Percentiles rank a stretch among this genome's conserved stretches.
Conservation (phyloP, 2,797 vertebrate species). For the Ataeniobius toweri region DNA sequence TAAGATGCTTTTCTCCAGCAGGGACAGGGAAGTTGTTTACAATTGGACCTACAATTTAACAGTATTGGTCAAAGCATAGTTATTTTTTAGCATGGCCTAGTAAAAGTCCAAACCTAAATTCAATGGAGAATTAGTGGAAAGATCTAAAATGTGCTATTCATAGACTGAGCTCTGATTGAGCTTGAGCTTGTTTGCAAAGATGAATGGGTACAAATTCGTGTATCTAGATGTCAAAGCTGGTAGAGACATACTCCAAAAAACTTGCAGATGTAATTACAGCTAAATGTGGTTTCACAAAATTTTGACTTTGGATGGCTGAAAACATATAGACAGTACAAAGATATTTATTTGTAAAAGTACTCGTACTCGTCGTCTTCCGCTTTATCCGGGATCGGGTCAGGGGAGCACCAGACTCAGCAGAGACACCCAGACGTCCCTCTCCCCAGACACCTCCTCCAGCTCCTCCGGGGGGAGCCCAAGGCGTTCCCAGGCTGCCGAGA, state of each 20-base stretch:
- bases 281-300: not conserved
- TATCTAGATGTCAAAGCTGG: not conserved
- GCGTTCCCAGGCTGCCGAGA: no score
- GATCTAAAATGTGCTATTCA: not conserved
- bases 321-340: not conserved
- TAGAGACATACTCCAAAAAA: not conserved
- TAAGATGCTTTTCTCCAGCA: not conserved
- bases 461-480: no score
- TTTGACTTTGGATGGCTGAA: not conserved
- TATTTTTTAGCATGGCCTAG: not conserved
- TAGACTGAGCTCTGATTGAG: not conserved
- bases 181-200: not conserved
- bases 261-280: not conserved
- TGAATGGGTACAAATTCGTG: not conserved
- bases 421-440: no score
- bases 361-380: no score
- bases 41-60: no score
- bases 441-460: no score
- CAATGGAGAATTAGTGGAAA: not conserved
- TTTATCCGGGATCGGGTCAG: no score
- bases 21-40: not conserved
- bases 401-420: no score
- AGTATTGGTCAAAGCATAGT: not conserved
- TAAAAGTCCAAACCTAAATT: not conserved
- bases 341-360: no score